Conservation (phyloP, 2,797 vertebrate species). For the Mormyrus hasselquistii region DNA sequence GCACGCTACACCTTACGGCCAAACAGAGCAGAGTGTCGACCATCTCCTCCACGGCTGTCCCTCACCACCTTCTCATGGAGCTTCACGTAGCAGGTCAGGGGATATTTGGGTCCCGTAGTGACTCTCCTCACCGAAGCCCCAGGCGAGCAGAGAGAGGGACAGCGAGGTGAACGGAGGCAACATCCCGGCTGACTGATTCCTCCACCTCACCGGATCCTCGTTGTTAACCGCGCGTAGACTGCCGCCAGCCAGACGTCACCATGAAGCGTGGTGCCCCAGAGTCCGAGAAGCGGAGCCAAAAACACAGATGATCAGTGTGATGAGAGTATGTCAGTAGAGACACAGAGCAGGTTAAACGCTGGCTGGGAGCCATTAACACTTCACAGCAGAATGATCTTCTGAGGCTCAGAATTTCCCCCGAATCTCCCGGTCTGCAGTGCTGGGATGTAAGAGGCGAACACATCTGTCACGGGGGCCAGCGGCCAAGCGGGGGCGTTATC, state of each 20-base stretch:
- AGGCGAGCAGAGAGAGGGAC: background rate
- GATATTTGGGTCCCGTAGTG: background rate
- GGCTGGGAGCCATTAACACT: background rate
- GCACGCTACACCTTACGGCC: background rate
- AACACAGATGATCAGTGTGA: background rate
- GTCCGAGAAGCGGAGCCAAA: background rate
- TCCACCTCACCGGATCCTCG: background rate
- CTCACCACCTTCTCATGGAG: background rate
- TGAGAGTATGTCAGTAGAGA: background rate
- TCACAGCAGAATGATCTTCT: background rate
- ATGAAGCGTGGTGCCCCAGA: background rate
- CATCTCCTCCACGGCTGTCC: background rate
- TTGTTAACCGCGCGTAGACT: background rate
- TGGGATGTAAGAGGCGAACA: background rate
- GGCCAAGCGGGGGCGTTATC: background rate
- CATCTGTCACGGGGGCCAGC: background rate
- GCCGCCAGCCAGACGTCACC: background rate
- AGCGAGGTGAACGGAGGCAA: background rate
- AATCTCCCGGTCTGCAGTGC: background rate
- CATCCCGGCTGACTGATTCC: background rate
- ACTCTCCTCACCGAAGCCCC: background rate
- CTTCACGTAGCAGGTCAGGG: background rate
- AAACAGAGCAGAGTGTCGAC: background rate
- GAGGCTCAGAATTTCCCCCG: background rate
- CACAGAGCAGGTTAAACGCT: background rate